Conservation (phyloP, 2,113 vertebrate species). For the Verasper variegatus region DNA sequence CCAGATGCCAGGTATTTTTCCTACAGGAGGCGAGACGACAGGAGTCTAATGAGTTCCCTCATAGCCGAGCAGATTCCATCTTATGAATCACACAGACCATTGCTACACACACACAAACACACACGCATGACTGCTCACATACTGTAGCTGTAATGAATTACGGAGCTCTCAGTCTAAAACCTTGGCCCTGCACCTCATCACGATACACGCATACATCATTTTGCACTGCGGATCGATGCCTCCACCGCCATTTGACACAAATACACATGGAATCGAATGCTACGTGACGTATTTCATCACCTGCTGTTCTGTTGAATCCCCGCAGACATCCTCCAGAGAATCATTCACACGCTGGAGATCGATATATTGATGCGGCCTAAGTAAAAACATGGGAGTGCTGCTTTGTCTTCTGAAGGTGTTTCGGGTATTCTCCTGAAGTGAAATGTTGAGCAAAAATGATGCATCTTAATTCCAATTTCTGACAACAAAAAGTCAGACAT, state of each 20-base stretch:
- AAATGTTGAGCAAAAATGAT: background rate
- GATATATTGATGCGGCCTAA: constrained; percentile 49
- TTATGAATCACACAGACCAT: constrained; percentile 68
- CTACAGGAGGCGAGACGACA: constrained; percentile 69
- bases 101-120: constrained; percentile 4
- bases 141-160: constrained; percentile 66
- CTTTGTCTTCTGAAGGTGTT: constrained; percentile 28
- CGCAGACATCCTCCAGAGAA: constrained; percentile 41
- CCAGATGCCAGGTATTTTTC: constrained; percentile 76
- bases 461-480: background rate
- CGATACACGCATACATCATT: constrained; percentile 62
- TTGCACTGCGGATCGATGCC: constrained; percentile 61
- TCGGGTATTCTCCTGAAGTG: background rate
- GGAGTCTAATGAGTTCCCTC: constrained; percentile 78
- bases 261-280: constrained; percentile 50
- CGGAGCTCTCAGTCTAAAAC: constrained; percentile 62
- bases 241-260: constrained; percentile 46
- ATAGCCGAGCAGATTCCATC: constrained; percentile 60
- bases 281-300: constrained; percentile 53
- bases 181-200: constrained; percentile 65
- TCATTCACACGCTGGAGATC: constrained; percentile 36
- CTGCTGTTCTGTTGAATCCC: constrained; percentile 47
- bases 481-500: background rate
- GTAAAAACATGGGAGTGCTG: constrained; percentile 21
- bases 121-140: constrained; percentile 19